These are phyloP conservation scores for Theocolax elegans DNA, from an alignment of 1,140 invertebrate genomes.

Conservation along the genomic window DNA sequence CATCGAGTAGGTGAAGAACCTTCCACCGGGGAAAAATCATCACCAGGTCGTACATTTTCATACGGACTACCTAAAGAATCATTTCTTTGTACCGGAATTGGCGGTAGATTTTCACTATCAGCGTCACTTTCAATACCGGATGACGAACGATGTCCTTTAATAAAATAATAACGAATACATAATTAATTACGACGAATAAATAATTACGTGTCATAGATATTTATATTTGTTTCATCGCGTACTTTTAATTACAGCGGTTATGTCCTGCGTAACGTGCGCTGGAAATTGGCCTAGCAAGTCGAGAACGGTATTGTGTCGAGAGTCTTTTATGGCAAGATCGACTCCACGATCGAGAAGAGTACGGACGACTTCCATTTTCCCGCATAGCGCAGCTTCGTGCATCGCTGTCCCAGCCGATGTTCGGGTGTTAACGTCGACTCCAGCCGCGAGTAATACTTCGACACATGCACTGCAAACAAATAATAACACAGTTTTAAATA, in stretches of 20 bases:
- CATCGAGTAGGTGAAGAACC: conserved; percentile 72
- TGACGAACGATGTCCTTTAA: conserved; percentile 61
- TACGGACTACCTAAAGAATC: conserved; percentile 75
- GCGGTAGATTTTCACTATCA: conserved; percentile 70
- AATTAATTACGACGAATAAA: no score
- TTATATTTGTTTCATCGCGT: conserved; percentile 59
- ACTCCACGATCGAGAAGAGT: conserved; percentile 85
- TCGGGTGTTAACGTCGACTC: conserved; percentile 89
- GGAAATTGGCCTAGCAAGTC: conserved; percentile 89
- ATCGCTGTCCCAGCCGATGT: conserved; percentile 91
- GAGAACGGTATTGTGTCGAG: conserved; percentile 84
- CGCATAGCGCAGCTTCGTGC: conserved; percentile 94
- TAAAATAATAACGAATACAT: no score
- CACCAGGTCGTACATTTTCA: conserved; percentile 71
- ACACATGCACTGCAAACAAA: conserved; percentile 37
- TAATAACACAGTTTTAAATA: no score
- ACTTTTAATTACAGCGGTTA: conserved; percentile 88
- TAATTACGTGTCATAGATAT: no score
- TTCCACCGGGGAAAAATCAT: conserved; percentile 67
- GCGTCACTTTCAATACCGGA: conserved; percentile 68
- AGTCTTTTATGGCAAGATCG: conserved; percentile 82
- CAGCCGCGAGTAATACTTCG: conserved; percentile 71
- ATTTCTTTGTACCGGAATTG: conserved; percentile 69
- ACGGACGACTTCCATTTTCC: conserved; percentile 90
- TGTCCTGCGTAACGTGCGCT: conserved; percentile 86